phyloP scores from a whole-genome alignment of 2,797 vertebrate genomes.

The Microcaecilia unicolor region DNA sequence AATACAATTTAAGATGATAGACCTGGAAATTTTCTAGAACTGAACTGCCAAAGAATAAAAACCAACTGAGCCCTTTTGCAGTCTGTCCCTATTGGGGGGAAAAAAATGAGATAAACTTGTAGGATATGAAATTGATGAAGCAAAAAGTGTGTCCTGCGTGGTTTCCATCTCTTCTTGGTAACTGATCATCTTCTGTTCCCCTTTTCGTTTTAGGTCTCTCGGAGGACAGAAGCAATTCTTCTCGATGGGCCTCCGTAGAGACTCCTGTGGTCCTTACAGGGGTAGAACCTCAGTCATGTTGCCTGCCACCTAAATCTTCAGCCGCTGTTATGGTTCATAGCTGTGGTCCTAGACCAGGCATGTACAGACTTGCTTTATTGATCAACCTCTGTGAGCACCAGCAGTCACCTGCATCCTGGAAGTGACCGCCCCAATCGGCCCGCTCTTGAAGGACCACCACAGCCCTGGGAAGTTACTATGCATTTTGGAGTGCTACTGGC shows the following conservation, averaged over 20 bases:
- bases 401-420: constrained; percentile 48
- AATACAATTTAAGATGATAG: no score
- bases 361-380: constrained; percentile 57
- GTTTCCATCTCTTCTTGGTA: no score
- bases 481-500: constrained; percentile 89
- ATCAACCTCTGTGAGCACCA: constrained; percentile 48
- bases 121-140: no score
- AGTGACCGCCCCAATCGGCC: constrained; percentile 55
- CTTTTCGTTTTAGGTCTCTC: no score
- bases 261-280: constrained; percentile 48
- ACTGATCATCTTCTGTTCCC: no score
- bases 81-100: no score
- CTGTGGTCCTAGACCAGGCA: constrained; percentile 38
- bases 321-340: constrained; percentile 35
- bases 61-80: no score
- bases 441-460: constrained; percentile 62
- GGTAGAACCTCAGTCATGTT: constrained; percentile 61
- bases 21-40: no score
- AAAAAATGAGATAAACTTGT: no score
- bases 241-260: constrained; percentile 33
- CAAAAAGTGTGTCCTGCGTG: no score
- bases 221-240: no score
- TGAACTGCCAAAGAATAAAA: no score
- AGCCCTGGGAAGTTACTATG: constrained; percentile 85
- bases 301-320: constrained; percentile 49